Conservation (phyloP, 1,140 invertebrate genomes). For the Drosophila miranda region DNA sequence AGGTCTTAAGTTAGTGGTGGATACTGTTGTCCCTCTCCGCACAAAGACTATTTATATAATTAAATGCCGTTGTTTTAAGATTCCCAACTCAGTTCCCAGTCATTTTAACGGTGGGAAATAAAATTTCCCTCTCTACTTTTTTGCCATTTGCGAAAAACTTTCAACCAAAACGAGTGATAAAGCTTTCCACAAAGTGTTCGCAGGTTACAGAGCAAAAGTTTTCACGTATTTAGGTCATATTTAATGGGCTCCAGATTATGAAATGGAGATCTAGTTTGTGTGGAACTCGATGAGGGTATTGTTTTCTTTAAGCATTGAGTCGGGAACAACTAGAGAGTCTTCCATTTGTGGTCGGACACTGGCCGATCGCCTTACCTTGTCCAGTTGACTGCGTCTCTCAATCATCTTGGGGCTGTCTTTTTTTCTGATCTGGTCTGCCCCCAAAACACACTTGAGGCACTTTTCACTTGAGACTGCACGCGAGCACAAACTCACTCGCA, state of each 20-base stretch:
- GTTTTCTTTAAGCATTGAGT: neutral
- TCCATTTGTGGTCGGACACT: neutral
- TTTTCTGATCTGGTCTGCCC: conserved; percentile 12
- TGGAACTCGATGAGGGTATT: neutral
- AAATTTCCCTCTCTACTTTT: neutral
- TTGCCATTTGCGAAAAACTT: conserved; percentile 17
- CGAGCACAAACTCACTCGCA: conserved; percentile 27
- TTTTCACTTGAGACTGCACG: conserved; percentile 38
- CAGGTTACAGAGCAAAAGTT: neutral
- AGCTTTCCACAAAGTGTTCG: neutral
- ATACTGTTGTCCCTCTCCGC: too few relatives aligned
- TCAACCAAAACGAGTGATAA: neutral
- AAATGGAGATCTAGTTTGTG: neutral
- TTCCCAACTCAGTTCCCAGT: too few relatives aligned
- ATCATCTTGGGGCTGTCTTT: conserved; percentile 57
- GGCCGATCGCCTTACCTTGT: conserved; percentile 60
- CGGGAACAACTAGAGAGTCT: too few relatives aligned
- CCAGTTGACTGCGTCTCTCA: conserved; percentile 72
- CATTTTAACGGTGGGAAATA: too few relatives aligned
- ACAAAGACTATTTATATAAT: too few relatives aligned
- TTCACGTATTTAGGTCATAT: neutral
- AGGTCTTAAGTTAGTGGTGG: too few relatives aligned
- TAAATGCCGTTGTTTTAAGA: too few relatives aligned
- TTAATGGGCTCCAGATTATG: conserved; percentile 1
- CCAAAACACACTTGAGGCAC: conserved; percentile 14